phyloP scores from a whole-genome alignment of 2,888 invertebrate species.

The Thera obeliscata region DNA sequence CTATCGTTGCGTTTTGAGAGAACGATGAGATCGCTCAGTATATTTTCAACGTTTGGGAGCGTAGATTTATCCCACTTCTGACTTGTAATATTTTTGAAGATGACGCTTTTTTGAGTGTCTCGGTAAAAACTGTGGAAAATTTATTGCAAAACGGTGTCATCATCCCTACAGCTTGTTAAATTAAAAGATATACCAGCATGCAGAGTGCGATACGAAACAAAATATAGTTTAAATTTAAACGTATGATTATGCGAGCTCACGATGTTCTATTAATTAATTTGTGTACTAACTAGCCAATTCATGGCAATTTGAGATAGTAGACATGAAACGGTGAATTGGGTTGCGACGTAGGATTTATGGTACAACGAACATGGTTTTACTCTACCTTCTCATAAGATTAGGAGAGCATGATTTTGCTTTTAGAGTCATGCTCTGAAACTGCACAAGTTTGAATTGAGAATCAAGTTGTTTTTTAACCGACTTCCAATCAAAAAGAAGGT shows the following conservation, averaged over 20 bases:
- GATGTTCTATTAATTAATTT: constrained; percentile 61
- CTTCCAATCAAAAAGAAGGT: too few species aligned
- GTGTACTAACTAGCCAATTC: constrained; percentile 46
- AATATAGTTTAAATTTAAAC: constrained; percentile 39
- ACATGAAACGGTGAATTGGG: constrained; percentile 25
- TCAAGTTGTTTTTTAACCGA: too few species aligned
- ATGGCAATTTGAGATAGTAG: constrained; percentile 33
- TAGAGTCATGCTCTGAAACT: not conserved
- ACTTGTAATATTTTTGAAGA: too few species aligned
- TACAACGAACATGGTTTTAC: constrained; percentile 2
- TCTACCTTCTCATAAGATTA: constrained; percentile 6
- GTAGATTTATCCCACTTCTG: too few species aligned
- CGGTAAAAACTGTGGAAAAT: too few species aligned
- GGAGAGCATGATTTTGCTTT: not conserved
- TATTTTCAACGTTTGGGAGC: too few species aligned
- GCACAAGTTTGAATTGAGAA: not conserved
- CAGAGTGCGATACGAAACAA: constrained; percentile 44
- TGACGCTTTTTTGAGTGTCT: too few species aligned
- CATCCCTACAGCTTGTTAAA: constrained; percentile 29
- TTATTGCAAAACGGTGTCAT: too few species aligned
- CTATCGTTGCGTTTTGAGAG: too few species aligned
- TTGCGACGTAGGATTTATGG: constrained; percentile 18
- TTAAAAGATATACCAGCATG: constrained; percentile 37
- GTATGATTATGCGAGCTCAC: constrained; percentile 56
- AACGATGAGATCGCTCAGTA: too few species aligned